A percentile compares a stretch with the other conserved stretches of the same genome.
phyloP scores from a whole-genome alignment of 2,797 vertebrate genomes.

The Dallia pectoralis region DNA sequence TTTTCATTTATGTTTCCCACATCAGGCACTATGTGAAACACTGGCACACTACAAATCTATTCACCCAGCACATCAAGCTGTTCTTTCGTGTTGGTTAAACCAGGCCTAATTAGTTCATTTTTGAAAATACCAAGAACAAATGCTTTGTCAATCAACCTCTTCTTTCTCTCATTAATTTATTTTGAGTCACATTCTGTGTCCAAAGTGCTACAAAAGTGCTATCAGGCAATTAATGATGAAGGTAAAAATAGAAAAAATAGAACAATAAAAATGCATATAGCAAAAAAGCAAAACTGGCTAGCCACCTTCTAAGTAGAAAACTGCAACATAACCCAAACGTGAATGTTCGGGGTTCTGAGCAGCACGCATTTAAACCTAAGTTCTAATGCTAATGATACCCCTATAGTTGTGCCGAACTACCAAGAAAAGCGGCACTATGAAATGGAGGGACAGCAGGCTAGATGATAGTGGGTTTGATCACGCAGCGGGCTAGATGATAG shows the following conservation, averaged over 20 bases:
- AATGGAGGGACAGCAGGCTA: too few species aligned
- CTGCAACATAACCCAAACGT: neutral
- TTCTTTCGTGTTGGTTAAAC: neutral
- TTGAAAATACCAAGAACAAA: neutral
- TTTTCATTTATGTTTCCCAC: too few species aligned
- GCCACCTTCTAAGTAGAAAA: neutral
- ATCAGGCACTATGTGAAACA: too few species aligned
- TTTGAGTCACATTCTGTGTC: neutral
- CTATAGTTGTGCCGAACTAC: too few species aligned
- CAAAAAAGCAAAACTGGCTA: neutral
- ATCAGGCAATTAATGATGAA: neutral
- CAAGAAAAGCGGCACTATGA: too few species aligned
- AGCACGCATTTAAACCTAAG: too few species aligned
- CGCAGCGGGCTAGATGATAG: too few species aligned
- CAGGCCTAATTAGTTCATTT: neutral
- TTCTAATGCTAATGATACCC: too few species aligned
- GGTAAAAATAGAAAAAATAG: neutral
- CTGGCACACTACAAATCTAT: neutral
- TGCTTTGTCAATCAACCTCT: conserved; percentile 2
- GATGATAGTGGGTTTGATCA: too few species aligned
- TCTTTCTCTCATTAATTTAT: neutral
- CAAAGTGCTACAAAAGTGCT: neutral
- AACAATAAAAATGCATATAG: too few species aligned
- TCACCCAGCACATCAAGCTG: neutral
- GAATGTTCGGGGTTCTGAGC: neutral